Conservation (phyloP, 2,888 invertebrate genomes). For the Lithodes maja region DNA sequence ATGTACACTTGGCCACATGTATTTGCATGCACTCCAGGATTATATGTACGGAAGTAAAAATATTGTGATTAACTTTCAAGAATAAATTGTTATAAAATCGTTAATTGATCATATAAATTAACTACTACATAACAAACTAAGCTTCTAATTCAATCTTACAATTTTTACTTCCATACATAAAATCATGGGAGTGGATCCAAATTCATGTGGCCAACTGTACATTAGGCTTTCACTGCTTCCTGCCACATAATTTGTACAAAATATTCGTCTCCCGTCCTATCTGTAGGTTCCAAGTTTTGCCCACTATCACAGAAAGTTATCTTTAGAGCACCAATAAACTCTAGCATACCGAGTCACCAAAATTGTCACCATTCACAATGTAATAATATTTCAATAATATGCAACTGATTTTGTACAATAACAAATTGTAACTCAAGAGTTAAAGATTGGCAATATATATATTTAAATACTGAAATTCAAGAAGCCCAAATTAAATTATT, state of each 20-base stretch:
- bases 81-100: too few species aligned
- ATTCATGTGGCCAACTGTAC: too few species aligned
- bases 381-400: conserved; percentile 16
- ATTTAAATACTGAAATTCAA: conserved; percentile 18
- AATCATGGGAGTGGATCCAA: too few species aligned
- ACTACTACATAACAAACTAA: too few species aligned
- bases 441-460: background rate
- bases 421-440: background rate
- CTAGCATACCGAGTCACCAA: conserved; percentile 26
- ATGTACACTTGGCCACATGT: too few species aligned
- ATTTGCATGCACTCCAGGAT: too few species aligned
- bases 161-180: too few species aligned
- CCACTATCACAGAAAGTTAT: conserved; percentile 61
- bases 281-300: conserved; percentile 38
- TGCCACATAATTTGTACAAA: background rate
- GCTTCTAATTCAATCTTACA: too few species aligned
- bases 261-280: conserved; percentile 29
- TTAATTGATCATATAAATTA: too few species aligned
- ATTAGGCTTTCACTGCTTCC: too few species aligned
- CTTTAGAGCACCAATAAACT: conserved; percentile 57
- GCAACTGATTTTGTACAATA: conserved; percentile 19
- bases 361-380: conserved; percentile 29
- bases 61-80: too few species aligned
- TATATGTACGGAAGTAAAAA: too few species aligned
- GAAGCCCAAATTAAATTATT: conserved; percentile 11